Evolutionary conservation across 1,140 invertebrate genomes (phyloP).

Genomic region (Bombus difficillimus): DNA sequence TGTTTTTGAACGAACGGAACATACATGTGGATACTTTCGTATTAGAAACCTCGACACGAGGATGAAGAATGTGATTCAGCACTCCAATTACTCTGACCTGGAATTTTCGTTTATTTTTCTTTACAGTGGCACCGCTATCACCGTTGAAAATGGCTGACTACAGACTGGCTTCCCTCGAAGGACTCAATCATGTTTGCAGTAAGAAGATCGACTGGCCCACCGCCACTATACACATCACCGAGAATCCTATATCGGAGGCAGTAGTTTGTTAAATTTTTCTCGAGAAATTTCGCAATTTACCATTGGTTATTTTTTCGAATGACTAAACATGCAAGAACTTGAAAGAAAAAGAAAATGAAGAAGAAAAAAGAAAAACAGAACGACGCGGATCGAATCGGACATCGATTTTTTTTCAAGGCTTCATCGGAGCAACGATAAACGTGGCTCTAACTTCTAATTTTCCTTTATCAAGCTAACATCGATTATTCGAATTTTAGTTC

Average conservation of each 20-base stretch:
- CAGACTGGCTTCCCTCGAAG: slow-evolving; percentile 84
- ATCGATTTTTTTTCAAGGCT: slow-evolving; percentile 51
- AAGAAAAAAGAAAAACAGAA: background rate
- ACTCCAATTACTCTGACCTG: slow-evolving; percentile 39
- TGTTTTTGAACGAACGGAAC: slow-evolving; percentile 31
- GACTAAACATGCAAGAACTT: slow-evolving; percentile 29
- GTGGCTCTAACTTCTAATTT: slow-evolving; percentile 57
- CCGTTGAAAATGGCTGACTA: slow-evolving; percentile 87
- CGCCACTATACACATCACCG: slow-evolving; percentile 89
- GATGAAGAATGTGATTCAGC: slow-evolving; percentile 7
- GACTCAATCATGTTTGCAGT: slow-evolving; percentile 83
- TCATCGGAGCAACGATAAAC: slow-evolving; percentile 67
- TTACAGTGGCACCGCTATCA: slow-evolving; percentile 88
- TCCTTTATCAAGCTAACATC: slow-evolving; percentile 27
- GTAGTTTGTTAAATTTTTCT: slow-evolving; percentile 86
- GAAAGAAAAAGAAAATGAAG: too few relatives aligned
- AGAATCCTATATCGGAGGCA: slow-evolving; percentile 90
- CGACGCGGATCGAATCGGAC: slow-evolving; percentile 22
- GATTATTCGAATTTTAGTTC: slow-evolving; percentile 33
- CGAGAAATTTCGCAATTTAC: slow-evolving; percentile 17
- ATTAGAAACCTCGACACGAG: slow-evolving; percentile 39
- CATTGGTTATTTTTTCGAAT: slow-evolving; percentile 49
- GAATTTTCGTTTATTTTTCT: slow-evolving; percentile 68
- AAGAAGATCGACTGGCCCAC: slow-evolving; percentile 83
- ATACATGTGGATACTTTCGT: slow-evolving; percentile 33